Base-by-base conservation (phyloP, 2,888 invertebrate species). In the Oscheius sp. region DNA sequence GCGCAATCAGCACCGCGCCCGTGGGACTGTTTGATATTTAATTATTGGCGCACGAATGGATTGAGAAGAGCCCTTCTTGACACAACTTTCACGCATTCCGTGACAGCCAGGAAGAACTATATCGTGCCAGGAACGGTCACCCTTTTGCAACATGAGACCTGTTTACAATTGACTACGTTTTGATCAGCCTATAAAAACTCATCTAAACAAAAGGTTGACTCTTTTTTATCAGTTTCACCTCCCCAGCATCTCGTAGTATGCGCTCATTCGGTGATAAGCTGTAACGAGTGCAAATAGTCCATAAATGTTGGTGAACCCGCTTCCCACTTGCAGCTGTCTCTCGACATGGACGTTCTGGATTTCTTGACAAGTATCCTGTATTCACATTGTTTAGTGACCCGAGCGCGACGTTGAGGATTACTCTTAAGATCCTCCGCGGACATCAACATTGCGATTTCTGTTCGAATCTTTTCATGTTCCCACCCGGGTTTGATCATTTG, bases 351-450 rank as follows among this genome's bases (percentile, higher is more conserved):
- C 48, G 29, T 63, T 9, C 63, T 42, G 50, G 68, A 68, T 68
- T 66, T 66, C 66, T 66, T 53, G 68, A 55, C 10, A 55, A n/a
- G 21, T 32, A n/a, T 55, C 62, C 55, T 72, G 62, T 55, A 62
- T 72, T 72, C 62, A 35, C 33, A 63, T 72, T 72, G 72, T 72
- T 72, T 72, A 72, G 72, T 72, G 72, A 72, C 72, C 72, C 72
- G 63, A 63, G 62, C 53, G 72, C 60, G 37, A 35, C 62, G 55
- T 29, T 48, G 50, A 72, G 72, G 72, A 72, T 72, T 72, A 72
- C 72, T 62, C 72, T 42, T 59, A 59, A 58, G 59, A 70, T 70
- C 70, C 70, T 59, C 60, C 70, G 68, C 53, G 68, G 68, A 68
- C 68, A 68, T 68, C 68, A 68, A 68, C 68, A 68, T 35, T 42